Conservation (phyloP, 2,797 vertebrate species). For the Gymnopithys bicolor region DNA sequence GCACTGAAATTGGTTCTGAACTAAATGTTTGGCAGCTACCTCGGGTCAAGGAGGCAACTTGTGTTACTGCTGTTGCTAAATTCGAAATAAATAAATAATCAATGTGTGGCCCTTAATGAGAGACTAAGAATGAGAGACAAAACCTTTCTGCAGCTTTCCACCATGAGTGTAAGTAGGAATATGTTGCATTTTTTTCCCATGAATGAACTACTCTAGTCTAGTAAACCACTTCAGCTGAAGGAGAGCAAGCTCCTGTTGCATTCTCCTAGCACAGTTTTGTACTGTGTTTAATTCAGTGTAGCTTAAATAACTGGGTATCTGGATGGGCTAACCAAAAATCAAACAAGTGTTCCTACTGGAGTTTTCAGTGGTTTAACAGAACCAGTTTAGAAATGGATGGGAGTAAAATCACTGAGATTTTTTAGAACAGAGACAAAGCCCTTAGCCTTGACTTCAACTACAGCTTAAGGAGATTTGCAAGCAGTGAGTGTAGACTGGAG, state of each 20-base stretch:
- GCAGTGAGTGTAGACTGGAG: background rate
- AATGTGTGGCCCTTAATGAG: background rate
- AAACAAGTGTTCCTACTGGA: background rate
- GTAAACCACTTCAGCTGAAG: background rate
- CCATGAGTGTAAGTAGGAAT: background rate
- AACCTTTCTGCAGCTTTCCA: background rate
- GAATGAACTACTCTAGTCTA: background rate
- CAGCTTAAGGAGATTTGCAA: background rate
- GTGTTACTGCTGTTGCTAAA: conserved; percentile 30
- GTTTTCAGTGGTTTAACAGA: background rate
- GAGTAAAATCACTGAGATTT: background rate
- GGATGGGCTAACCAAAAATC: background rate
- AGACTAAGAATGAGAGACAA: background rate
- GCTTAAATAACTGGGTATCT: background rate
- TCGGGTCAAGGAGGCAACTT: background rate
- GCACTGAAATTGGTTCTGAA: conserved; percentile 50
- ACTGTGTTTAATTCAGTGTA: background rate
- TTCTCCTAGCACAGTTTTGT: background rate
- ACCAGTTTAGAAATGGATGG: background rate
- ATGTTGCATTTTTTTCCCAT: background rate
- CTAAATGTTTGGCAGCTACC: conserved; percentile 30
- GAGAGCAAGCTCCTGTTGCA: background rate
- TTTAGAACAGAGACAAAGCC: background rate
- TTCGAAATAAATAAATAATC: conserved; percentile 57
- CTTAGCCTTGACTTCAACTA: background rate